These are phyloP conservation scores for Ictalurus furcatus DNA, from an alignment of 2,113 vertebrate genomes.

Conservation along the genomic window DNA sequence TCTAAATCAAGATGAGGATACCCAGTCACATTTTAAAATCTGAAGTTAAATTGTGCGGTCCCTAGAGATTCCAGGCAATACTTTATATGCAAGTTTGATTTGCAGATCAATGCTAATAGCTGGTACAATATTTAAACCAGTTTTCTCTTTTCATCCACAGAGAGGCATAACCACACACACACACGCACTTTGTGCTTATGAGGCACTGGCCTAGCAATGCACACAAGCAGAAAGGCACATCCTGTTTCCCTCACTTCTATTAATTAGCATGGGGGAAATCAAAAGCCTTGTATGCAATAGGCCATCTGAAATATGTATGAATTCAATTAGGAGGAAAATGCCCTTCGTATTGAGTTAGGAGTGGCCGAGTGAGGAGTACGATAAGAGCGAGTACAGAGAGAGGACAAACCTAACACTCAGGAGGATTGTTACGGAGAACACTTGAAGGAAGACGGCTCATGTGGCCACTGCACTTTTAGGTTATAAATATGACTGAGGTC, in stretches of 20 bases:
- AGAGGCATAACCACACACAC: conserved; percentile 15
- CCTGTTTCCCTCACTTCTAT: conserved; percentile 36
- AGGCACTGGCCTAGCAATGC: conserved; percentile 58
- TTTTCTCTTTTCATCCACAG: conserved; percentile 30
- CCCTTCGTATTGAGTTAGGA: conserved; percentile 46
- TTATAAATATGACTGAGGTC: conserved; percentile 36
- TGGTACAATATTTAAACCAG: conserved; percentile 38
- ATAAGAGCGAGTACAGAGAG: conserved; percentile 34
- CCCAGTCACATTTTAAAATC: neutral
- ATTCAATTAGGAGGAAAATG: conserved; percentile 52
- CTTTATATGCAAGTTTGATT: neutral
- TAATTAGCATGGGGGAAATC: conserved; percentile 57
- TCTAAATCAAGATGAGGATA: neutral
- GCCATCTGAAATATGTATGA: conserved; percentile 31
- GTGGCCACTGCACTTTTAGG: neutral
- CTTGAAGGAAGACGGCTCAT: conserved; percentile 22
- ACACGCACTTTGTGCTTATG: conserved; percentile 51
- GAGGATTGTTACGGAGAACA: conserved; percentile 28
- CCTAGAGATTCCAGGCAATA: neutral
- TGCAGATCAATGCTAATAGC: conserved; percentile 11
- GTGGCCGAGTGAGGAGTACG: conserved; percentile 19
- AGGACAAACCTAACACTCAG: conserved; percentile 37
- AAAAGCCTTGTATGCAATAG: conserved; percentile 56
- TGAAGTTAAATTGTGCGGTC: neutral
- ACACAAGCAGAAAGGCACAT: conserved; percentile 14